These are phyloP conservation scores for Planiliza haematocheilus DNA, from an alignment of 2,113 vertebrate genomes.

Conservation along the genomic window DNA sequence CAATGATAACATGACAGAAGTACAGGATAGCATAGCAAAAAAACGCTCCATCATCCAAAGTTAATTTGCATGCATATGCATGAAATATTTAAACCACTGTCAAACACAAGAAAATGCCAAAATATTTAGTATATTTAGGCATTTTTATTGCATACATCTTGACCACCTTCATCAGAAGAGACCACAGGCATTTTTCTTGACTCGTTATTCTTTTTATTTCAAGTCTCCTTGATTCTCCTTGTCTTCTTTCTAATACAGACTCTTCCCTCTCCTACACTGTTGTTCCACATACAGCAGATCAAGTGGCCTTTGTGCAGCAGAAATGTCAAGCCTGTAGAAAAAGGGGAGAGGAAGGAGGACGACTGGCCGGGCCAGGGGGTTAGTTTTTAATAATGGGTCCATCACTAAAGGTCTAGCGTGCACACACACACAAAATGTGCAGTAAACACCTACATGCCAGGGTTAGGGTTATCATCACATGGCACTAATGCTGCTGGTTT, in stretches of 20 bases:
- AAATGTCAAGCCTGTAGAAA: conserved; percentile 47
- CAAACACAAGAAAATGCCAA: too few species aligned
- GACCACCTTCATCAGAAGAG: neutral
- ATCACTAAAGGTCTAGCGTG: conserved; percentile 11
- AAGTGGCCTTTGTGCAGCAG: conserved; percentile 35
- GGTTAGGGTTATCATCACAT: neutral
- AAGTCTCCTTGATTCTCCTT: neutral
- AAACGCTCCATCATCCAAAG: too few species aligned
- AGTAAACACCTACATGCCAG: neutral
- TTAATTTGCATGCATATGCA: too few species aligned
- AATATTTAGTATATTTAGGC: too few species aligned
- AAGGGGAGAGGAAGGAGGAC: neutral
- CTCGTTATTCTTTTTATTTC: conserved; percentile 1
- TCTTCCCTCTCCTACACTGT: neutral
- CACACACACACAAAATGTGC: neutral
- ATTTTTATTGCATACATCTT: too few species aligned
- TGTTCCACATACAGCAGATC: conserved; percentile 4
- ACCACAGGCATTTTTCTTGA: neutral
- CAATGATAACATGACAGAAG: too few species aligned
- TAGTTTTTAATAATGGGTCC: conserved; percentile 18
- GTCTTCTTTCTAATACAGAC: neutral
- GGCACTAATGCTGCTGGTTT: neutral
- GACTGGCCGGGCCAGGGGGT: conserved; percentile 11
- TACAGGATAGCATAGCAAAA: too few species aligned
- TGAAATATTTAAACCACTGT: too few species aligned